phyloP scores from a whole-genome alignment of 2,797 vertebrate species.

The Chromobotia macracanthus region DNA sequence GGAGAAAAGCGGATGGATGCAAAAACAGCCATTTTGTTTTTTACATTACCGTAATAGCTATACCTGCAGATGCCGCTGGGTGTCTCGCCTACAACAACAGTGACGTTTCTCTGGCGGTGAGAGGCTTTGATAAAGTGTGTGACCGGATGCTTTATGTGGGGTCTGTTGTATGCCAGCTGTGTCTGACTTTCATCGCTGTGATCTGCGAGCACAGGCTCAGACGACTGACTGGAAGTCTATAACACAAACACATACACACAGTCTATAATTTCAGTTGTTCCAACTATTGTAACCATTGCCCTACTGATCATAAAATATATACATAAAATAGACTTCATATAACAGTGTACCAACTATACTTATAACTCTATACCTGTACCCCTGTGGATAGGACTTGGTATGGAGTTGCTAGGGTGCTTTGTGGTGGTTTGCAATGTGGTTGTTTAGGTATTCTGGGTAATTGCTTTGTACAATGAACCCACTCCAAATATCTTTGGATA shows the following conservation, averaged over 20 bases:
- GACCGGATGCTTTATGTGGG: constrained; percentile 74
- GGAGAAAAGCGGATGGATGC: neutral
- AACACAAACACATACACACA: constrained; percentile 31
- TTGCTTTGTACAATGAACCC: no score
- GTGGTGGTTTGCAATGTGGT: no score
- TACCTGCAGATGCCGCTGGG: constrained; percentile 85
- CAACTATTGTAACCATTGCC: neutral
- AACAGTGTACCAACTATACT: neutral
- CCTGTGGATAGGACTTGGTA: no score
- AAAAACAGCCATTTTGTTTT: neutral
- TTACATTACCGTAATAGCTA: constrained; percentile 29
- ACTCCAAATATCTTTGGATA: neutral
- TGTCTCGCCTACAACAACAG: constrained; percentile 87
- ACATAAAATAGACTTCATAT: no score
- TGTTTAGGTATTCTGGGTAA: no score
- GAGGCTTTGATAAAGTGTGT: constrained; percentile 76
- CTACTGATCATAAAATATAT: neutral
- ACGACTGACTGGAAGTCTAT: constrained; percentile 62
- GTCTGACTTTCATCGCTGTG: neutral
- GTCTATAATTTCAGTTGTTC: neutral
- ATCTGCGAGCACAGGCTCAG: constrained; percentile 1
- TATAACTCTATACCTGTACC: no score
- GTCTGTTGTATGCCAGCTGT: constrained; percentile 43
- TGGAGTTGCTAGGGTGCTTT: no score
- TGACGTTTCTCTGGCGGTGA: constrained; percentile 71